Conservation (phyloP, 2,888 invertebrate species). For the Griposia aprilina region DNA sequence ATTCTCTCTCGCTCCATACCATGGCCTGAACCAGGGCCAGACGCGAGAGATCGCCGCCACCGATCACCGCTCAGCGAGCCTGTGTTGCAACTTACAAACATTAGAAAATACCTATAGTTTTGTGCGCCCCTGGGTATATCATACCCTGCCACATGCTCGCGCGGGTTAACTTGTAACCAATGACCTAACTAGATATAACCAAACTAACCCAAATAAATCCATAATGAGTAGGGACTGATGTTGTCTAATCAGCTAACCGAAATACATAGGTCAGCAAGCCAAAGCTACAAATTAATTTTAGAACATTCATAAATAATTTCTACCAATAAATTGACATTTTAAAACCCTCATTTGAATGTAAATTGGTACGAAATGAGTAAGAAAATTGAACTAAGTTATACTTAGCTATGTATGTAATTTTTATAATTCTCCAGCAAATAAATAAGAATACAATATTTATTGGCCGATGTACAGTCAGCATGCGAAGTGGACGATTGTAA, state of each 20-base stretch:
- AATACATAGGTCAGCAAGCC: neutral
- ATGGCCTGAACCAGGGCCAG: no score
- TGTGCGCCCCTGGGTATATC: no score
- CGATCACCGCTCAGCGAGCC: no score
- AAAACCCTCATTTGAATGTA: constrained; percentile 25
- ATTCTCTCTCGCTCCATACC: no score
- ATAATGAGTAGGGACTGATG: neutral
- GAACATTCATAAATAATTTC: neutral
- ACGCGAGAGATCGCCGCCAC: no score
- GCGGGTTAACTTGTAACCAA: no score
- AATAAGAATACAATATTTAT: constrained; percentile 67
- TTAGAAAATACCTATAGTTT: no score
- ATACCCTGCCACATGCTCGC: no score
- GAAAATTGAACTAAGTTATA: constrained; percentile 20
- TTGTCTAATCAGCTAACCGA: neutral
- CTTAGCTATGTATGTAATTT: constrained; percentile 27
- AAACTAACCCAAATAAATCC: neutral
- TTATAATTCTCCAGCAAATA: constrained; percentile 52
- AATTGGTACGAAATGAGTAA: constrained; percentile 21
- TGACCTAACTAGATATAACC: no score
- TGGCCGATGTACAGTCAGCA: constrained; percentile 47
- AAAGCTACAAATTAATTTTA: constrained; percentile 11
- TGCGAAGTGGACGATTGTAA: constrained; percentile 57
- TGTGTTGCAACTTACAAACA: no score
- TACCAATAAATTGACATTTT: constrained; percentile 11